Evolutionary conservation across 1,140 invertebrate genomes (phyloP).

Genomic region (Alviniconcha marisindica): DNA sequence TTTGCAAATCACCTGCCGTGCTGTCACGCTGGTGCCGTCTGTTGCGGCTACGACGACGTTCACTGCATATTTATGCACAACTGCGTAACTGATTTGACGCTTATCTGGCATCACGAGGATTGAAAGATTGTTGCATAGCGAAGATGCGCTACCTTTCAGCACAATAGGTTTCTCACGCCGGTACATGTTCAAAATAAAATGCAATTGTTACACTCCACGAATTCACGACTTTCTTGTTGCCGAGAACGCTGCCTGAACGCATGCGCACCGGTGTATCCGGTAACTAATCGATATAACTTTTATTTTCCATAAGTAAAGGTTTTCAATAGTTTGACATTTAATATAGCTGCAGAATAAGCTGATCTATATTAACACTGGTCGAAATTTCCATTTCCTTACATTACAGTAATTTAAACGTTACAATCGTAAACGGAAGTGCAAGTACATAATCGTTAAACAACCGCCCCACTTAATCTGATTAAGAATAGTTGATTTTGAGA

Average conservation of each 20-base stretch:
- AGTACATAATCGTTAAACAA: no score
- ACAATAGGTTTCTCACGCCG: slow-evolving; percentile 71
- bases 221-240: slow-evolving; percentile 47
- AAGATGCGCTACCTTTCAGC: slow-evolving; percentile 69
- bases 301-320: neutral
- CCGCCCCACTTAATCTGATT: no score
- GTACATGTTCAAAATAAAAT: slow-evolving; percentile 53
- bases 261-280: slow-evolving; percentile 36
- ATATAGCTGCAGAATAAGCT: neutral
- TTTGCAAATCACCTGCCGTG: slow-evolving; percentile 72
- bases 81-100: slow-evolving; percentile 67
- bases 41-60: slow-evolving; percentile 66
- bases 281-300: neutral
- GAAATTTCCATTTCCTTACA: no score
- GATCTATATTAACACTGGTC: neutral
- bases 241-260: slow-evolving; percentile 53
- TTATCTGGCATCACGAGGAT: slow-evolving; percentile 62
- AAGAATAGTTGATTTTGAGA: no score
- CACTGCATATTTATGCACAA: slow-evolving; percentile 71
- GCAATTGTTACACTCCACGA: neutral
- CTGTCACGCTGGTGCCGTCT: slow-evolving; percentile 69
- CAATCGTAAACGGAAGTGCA: no score
- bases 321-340: neutral
- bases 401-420: no score
- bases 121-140: slow-evolving; percentile 69